phyloP scores from a whole-genome alignment of 2,888 invertebrate species.

The Acleris emargana region DNA sequence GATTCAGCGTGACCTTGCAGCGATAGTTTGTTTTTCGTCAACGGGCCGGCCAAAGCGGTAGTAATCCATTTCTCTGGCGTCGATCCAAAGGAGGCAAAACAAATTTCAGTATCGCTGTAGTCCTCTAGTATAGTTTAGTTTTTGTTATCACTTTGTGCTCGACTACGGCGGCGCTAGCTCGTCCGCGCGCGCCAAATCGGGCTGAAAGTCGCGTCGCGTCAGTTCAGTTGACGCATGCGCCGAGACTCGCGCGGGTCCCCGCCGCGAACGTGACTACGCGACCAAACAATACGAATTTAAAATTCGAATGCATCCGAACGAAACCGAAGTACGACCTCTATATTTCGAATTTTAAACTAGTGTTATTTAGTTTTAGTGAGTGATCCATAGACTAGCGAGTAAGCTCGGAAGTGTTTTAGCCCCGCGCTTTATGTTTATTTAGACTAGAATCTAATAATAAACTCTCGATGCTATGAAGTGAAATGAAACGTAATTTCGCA shows the following conservation, averaged over 20 bases:
- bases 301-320: slow-evolving; percentile 72
- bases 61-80: slow-evolving; percentile 59
- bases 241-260: slow-evolving; percentile 65
- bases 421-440: slow-evolving; percentile 41
- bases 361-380: slow-evolving; percentile 18
- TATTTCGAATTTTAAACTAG: slow-evolving; percentile 49
- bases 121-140: slow-evolving; percentile 58
- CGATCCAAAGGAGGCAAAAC: slow-evolving; percentile 61
- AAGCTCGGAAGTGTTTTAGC: slow-evolving; percentile 38
- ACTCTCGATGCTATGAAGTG: slow-evolving; percentile 59
- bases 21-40: slow-evolving; percentile 58
- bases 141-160: slow-evolving; percentile 78
- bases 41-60: slow-evolving; percentile 46
- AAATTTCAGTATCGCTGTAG: slow-evolving; percentile 48
- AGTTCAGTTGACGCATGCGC: slow-evolving; percentile 56
- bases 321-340: slow-evolving; percentile 55
- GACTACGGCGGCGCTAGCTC: slow-evolving; percentile 63
- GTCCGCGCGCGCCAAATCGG: slow-evolving; percentile 60
- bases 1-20: slow-evolving; percentile 54
- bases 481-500: slow-evolving; percentile 68
- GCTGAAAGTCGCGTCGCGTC: slow-evolving; percentile 51
- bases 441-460: slow-evolving; percentile 70
- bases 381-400: slow-evolving; percentile 42
- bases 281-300: slow-evolving; percentile 60
- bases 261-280: slow-evolving; percentile 58